A percentile compares a stretch with the other conserved stretches of the same genome.
Conservation (phyloP, 2,797 vertebrate genomes). For the Rhinella marina region DNA sequence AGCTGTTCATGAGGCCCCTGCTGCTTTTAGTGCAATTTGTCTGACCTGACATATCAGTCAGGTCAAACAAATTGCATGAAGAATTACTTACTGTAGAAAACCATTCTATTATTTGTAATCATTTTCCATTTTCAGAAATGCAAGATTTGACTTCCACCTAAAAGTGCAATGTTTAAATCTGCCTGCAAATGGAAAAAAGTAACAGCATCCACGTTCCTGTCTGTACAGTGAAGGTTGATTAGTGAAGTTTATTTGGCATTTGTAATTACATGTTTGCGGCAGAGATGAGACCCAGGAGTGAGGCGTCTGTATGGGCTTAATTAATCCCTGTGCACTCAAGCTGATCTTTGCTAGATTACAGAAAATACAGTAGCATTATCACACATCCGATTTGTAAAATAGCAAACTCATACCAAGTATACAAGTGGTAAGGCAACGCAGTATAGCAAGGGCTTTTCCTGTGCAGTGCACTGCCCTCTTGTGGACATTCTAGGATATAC, state of each 20-base stretch:
- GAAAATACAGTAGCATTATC: slow-evolving; percentile 41
- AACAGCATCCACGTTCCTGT: background rate
- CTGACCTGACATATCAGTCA: too few relatives aligned
- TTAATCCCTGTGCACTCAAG: slow-evolving; percentile 50
- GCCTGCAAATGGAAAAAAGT: background rate
- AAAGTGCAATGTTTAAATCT: too few relatives aligned
- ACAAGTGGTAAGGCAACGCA: background rate
- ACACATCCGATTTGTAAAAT: slow-evolving; percentile 30
- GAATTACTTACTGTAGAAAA: too few relatives aligned
- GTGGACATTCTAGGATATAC: slow-evolving; percentile 64
- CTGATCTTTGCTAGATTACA: slow-evolving; percentile 47
- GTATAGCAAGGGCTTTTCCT: slow-evolving; percentile 36
- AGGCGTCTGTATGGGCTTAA: slow-evolving; percentile 54
- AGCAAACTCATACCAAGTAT: background rate
- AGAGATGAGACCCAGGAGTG: slow-evolving; percentile 52
- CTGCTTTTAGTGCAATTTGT: background rate
- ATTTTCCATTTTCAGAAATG: too few relatives aligned
- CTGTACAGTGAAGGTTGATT: slow-evolving; percentile 51
- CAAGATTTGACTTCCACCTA: background rate
- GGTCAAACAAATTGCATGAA: too few relatives aligned
- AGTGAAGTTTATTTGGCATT: slow-evolving; percentile 49
- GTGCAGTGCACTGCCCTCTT: slow-evolving; percentile 76
- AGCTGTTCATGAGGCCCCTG: too few relatives aligned
- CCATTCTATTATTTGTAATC: too few relatives aligned
- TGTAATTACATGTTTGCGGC: slow-evolving; percentile 58